Conservation (phyloP, 2,888 invertebrate genomes). For the Tinea pellionella region DNA sequence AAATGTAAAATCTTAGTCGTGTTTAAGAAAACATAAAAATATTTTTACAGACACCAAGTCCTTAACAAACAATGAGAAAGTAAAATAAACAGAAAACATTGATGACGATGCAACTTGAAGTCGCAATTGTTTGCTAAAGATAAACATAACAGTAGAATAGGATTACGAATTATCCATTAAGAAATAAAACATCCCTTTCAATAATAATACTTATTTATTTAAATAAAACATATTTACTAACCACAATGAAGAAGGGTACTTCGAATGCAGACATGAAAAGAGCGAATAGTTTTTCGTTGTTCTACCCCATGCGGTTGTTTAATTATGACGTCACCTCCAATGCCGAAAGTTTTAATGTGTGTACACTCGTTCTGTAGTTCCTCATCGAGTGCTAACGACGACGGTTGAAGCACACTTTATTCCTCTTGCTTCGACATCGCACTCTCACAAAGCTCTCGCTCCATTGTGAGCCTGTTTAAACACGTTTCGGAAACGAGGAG, state of each 20-base stretch:
- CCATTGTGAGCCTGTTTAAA: constrained; percentile 47
- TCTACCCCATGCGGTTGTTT: constrained; percentile 32
- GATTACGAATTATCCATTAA: too few species aligned
- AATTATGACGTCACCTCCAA: constrained; percentile 52
- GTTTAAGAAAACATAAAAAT: not conserved
- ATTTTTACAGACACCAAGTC: not conserved
- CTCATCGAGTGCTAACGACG: constrained; percentile 43
- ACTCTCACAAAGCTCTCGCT: constrained; percentile 39
- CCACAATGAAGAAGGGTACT: not conserved
- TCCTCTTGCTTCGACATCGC: constrained; percentile 37
- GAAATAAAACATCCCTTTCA: not conserved
- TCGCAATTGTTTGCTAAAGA: constrained; percentile 25
- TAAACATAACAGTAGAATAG: constrained; percentile 10
- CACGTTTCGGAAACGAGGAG: constrained; percentile 40
- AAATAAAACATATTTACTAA: not conserved
- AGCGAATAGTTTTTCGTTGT: not conserved
- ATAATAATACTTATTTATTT: too few species aligned
- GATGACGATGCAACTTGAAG: constrained; percentile 36
- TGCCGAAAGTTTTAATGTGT: constrained; percentile 62
- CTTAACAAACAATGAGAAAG: not conserved
- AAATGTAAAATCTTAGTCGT: not conserved
- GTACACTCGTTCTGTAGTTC: constrained; percentile 46
- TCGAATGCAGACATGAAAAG: not conserved
- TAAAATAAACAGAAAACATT: constrained; percentile 24
- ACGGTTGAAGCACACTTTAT: constrained; percentile 46